A percentile compares a stretch with the other conserved stretches of the same genome.
Evolutionary conservation across 2,888 invertebrate species (phyloP).

Genomic region (Scrobipalpa costella): DNA sequence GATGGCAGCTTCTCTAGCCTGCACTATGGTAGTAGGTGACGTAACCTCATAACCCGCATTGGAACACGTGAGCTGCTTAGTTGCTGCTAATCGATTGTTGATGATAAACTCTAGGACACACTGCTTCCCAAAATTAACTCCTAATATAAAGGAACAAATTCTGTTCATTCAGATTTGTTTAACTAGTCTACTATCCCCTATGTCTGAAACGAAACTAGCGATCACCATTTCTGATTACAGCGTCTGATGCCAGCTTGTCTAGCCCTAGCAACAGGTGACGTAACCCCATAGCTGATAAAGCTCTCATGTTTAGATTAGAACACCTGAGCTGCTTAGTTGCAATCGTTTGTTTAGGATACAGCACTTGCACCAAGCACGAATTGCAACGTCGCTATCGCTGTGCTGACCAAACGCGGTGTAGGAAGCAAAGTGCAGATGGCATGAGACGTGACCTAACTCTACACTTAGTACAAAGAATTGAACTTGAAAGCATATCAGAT

Average conservation of each 20-base stretch:
- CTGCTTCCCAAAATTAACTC: no score
- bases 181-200: no score
- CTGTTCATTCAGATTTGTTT: no score
- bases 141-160: no score
- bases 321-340: constrained; percentile 48
- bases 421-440: constrained; percentile 21
- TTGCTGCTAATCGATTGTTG: no score
- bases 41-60: no score
- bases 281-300: constrained; percentile 28
- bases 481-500: neutral
- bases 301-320: constrained; percentile 54
- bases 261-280: constrained; percentile 43
- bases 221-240: neutral
- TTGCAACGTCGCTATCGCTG: constrained; percentile 51
- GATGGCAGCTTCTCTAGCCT: no score
- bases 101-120: no score
- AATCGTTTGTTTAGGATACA: constrained; percentile 51
- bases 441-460: constrained; percentile 45
- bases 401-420: constrained; percentile 20
- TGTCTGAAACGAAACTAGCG: no score
- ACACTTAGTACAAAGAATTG: neutral
- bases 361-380: constrained; percentile 49
- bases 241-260: neutral
- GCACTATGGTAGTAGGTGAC: no score
- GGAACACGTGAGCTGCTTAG: no score